A percentile compares a stretch with the other conserved stretches of the same genome.
Conservation (phyloP, 2,888 invertebrate genomes). For the Tenthredo scrophulariae region DNA sequence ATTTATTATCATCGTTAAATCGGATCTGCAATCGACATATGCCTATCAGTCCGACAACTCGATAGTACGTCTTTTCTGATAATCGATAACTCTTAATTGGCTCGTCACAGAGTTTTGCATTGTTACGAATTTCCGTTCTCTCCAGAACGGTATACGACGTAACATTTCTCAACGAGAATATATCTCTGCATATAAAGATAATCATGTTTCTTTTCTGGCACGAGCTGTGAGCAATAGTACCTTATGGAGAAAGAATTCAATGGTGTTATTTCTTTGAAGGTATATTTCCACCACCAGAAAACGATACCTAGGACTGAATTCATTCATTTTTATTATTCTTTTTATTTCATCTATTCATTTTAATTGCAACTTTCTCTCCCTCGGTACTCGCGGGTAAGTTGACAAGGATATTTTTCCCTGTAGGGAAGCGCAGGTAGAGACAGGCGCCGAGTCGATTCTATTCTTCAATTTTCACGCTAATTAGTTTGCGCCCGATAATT, state of each 20-base stretch:
- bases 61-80: neutral
- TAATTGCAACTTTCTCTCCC: constrained; percentile 14
- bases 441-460: neutral
- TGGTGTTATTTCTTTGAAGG: neutral
- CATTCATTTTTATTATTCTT: neutral
- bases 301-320: neutral
- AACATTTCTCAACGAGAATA: neutral
- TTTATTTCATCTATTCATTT: neutral
- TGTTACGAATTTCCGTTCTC: neutral
- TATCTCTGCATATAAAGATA: neutral
- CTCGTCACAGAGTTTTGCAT: neutral
- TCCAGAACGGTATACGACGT: neutral
- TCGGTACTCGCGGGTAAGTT: neutral
- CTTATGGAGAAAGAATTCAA: neutral
- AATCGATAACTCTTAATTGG: constrained; percentile 1
- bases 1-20: neutral
- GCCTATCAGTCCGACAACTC: neutral
- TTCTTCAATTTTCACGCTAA: constrained; percentile 35
- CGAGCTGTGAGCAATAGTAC: neutral
- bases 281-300: neutral
- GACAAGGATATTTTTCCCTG: constrained; percentile 8
- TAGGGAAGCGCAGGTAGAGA: neutral
- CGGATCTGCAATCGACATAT: neutral
- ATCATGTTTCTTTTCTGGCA: neutral
- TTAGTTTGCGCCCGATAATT: constrained; percentile 35